Percentiles rank a stretch among this genome's conserved stretches.
Evolutionary conservation across 2,888 invertebrate species (phyloP).

Genomic region (Reticulitermes lucifugus): DNA sequence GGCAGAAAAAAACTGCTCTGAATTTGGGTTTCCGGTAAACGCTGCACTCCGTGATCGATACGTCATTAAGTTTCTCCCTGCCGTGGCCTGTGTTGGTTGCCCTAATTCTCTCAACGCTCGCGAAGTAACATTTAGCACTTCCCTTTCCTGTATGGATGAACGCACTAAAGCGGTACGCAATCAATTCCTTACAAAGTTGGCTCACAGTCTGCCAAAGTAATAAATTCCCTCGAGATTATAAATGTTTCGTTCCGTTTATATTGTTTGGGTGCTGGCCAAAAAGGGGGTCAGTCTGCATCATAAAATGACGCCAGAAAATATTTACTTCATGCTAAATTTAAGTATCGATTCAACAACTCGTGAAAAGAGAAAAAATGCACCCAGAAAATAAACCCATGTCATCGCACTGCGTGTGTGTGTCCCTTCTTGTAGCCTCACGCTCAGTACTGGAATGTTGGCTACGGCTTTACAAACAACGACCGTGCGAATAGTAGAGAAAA

Average conservation of each 20-base stretch:
- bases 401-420: neutral
- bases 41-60: too few relatives aligned
- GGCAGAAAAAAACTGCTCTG: too few relatives aligned
- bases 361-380: neutral
- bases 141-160: too few relatives aligned
- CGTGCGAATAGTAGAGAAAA: too few relatives aligned
- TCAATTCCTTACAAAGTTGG: neutral
- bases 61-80: too few relatives aligned
- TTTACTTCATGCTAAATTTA: neutral
- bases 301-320: constrained; percentile 4
- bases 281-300: neutral
- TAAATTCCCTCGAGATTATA: neutral
- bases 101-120: too few relatives aligned
- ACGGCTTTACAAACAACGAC: too few relatives aligned
- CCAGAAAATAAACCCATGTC: neutral
- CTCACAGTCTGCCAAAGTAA: neutral
- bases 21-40: too few relatives aligned
- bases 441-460: too few relatives aligned
- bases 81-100: too few relatives aligned
- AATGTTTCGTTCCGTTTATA: neutral
- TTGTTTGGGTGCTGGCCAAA: neutral
- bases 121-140: too few relatives aligned
- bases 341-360: neutral
- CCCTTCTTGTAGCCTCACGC: too few relatives aligned
- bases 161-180: neutral